These are phyloP conservation scores for Syritta pipiens DNA, from an alignment of 2,888 invertebrate genomes.

Conservation along the genomic window DNA sequence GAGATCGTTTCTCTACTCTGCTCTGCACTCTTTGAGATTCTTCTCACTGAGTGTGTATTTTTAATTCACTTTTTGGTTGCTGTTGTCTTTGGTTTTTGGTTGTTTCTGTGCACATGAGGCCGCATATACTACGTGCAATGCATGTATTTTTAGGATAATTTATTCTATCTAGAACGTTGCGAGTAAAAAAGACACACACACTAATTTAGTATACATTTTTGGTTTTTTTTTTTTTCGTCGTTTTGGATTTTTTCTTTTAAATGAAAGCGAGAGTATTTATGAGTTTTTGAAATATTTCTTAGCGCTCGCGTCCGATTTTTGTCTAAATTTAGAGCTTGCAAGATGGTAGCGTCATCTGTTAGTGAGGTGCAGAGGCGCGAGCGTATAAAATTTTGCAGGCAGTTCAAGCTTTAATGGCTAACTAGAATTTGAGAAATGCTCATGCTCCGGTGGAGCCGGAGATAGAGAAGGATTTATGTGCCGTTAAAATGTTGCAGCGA, in stretches of 20 bases:
- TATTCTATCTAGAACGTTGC: constrained; percentile 47
- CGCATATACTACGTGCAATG: constrained; percentile 60
- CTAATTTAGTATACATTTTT: no score
- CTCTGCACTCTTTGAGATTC: constrained; percentile 52
- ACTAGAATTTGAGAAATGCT: constrained; percentile 49
- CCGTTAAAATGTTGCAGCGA: constrained; percentile 54
- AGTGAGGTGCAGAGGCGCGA: constrained; percentile 31
- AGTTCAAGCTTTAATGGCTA: constrained; percentile 18
- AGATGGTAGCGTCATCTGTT: constrained; percentile 41
- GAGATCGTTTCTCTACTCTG: neutral
- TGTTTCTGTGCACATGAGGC: constrained; percentile 51
- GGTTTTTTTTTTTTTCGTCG: constrained; percentile 22
- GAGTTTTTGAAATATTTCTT: constrained; percentile 50
- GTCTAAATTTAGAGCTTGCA: constrained; percentile 52
- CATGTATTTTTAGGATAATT: constrained; percentile 62
- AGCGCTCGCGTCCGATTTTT: constrained; percentile 1
- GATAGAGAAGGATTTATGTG: constrained; percentile 62
- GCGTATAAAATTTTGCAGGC: constrained; percentile 38
- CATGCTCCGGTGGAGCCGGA: constrained; percentile 20
- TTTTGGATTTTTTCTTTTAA: no score
- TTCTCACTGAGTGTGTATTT: constrained; percentile 66
- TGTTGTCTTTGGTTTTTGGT: neutral
- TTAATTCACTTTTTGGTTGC: constrained; percentile 54
- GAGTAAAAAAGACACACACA: constrained; percentile 32
- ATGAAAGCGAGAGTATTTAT: constrained; percentile 58